Percentiles rank a stretch among this genome's conserved stretches.
These are phyloP conservation scores for Sicus ferrugineus DNA, from an alignment of 2,888 invertebrate genomes.

Conservation along the genomic window DNA sequence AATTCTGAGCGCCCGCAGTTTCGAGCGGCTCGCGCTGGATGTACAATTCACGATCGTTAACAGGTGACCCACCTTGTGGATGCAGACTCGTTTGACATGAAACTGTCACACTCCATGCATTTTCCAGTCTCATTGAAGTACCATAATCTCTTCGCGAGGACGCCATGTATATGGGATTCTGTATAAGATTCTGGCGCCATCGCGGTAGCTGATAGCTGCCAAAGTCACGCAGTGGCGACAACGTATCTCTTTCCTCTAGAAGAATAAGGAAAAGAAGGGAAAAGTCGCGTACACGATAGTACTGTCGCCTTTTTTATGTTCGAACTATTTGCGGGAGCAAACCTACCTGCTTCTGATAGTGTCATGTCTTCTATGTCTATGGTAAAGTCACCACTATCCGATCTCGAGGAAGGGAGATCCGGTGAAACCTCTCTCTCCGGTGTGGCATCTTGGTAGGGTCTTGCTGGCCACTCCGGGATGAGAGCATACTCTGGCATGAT, in stretches of 20 bases:
- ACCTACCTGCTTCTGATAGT: constrained; percentile 15
- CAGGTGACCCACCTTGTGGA: background rate
- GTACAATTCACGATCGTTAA: background rate
- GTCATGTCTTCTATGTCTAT: constrained; percentile 17
- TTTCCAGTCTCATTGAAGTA: background rate
- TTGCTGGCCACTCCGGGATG: background rate
- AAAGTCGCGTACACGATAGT: background rate
- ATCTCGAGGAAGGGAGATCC: too few species aligned
- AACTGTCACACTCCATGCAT: background rate
- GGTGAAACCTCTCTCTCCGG: too few species aligned
- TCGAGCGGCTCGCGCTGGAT: background rate
- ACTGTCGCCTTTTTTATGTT: too few species aligned
- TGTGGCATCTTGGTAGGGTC: too few species aligned
- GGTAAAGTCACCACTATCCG: constrained; percentile 6
- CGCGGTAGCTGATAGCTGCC: constrained; percentile 1
- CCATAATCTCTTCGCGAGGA: background rate
- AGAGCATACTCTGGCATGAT: background rate
- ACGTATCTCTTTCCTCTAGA: background rate
- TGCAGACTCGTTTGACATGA: constrained; percentile 22
- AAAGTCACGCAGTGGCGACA: background rate
- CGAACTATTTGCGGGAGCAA: background rate
- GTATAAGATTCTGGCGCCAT: constrained; percentile 20
- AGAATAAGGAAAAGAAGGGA: background rate
- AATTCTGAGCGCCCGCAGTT: background rate
- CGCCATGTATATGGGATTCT: background rate